Percentiles rank a stretch among this genome's conserved stretches.
Conservation (phyloP, 1,140 invertebrate genomes). For the Paralvinella palmiformis region DNA sequence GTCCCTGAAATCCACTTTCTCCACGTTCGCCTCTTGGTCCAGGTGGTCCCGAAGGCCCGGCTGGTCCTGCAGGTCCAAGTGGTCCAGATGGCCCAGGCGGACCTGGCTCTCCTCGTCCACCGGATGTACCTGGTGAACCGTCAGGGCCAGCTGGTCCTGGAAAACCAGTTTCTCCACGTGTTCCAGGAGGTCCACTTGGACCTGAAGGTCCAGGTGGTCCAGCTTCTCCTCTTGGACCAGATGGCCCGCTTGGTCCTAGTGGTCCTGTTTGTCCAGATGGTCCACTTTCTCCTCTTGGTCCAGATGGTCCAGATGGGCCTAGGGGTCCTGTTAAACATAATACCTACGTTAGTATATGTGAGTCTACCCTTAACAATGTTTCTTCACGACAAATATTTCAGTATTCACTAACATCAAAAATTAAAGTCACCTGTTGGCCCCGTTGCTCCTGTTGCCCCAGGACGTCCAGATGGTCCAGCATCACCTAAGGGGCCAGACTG, state of each 20-base stretch:
- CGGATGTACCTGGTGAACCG: constrained; percentile 51
- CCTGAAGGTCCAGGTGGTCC: neutral
- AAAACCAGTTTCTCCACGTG: neutral
- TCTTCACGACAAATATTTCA: too few relatives aligned
- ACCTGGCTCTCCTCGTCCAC: constrained; percentile 26
- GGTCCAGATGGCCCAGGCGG: constrained; percentile 24
- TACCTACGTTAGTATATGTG: too few relatives aligned
- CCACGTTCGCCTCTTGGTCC: constrained; percentile 54
- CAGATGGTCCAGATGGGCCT: constrained; percentile 1
- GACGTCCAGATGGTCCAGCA: too few relatives aligned
- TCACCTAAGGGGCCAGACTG: neutral
- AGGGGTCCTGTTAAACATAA: too few relatives aligned
- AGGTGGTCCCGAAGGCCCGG: constrained; percentile 54
- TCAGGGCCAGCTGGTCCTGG: neutral
- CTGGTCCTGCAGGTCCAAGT: neutral
- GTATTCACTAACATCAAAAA: too few relatives aligned
- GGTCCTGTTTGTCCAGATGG: neutral
- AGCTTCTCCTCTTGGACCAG: constrained; percentile 7
- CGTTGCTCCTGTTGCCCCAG: too few relatives aligned
- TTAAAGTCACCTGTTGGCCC: too few relatives aligned
- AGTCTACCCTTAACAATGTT: too few relatives aligned
- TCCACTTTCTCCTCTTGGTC: neutral
- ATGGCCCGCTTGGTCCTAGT: neutral
- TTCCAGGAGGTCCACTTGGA: constrained; percentile 1
- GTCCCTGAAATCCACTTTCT: constrained; percentile 1